These are phyloP conservation scores for Drosophila mettleri DNA, from an alignment of 2,888 invertebrate species.

Conservation along the genomic window DNA sequence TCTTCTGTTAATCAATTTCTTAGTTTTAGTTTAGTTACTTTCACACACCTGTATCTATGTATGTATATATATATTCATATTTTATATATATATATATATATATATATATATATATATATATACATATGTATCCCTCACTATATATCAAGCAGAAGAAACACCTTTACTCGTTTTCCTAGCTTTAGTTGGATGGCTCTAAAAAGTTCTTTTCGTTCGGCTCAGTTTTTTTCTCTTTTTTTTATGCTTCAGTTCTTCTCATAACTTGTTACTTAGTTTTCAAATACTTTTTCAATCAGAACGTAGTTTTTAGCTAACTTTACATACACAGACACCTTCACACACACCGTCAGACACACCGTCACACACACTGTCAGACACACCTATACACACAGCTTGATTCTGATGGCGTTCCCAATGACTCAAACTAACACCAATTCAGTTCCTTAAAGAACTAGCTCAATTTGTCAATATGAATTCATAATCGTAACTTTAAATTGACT, in stretches of 20 bases:
- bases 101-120: background rate
- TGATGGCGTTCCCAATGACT: no score
- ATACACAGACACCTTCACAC: slow-evolving; percentile 8
- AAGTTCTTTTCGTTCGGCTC: slow-evolving; percentile 18
- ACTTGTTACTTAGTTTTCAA: slow-evolving; percentile 18
- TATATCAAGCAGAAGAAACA: background rate
- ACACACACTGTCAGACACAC: slow-evolving; percentile 10
- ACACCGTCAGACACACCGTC: background rate
- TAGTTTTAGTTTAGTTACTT: slow-evolving; percentile 53
- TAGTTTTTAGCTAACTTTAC: slow-evolving; percentile 35
- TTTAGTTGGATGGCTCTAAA: slow-evolving; percentile 19
- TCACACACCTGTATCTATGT: slow-evolving; percentile 14
- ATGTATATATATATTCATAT: slow-evolving; percentile 7
- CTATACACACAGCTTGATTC: background rate
- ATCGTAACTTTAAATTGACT: background rate
- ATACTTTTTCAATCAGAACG: slow-evolving; percentile 29
- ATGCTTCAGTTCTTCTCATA: background rate
- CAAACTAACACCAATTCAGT: no score
- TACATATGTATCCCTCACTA: no score
- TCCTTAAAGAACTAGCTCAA: background rate
- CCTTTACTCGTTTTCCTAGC: slow-evolving; percentile 23
- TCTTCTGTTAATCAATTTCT: slow-evolving; percentile 18
- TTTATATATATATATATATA: slow-evolving; percentile 10
- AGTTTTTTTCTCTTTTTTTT: background rate
- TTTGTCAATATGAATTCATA: background rate